Evolutionary conservation across 2,797 vertebrate genomes (phyloP), one percentile per base, ranked within the genome.

Genomic region (Phataginus tricuspis): DNA sequence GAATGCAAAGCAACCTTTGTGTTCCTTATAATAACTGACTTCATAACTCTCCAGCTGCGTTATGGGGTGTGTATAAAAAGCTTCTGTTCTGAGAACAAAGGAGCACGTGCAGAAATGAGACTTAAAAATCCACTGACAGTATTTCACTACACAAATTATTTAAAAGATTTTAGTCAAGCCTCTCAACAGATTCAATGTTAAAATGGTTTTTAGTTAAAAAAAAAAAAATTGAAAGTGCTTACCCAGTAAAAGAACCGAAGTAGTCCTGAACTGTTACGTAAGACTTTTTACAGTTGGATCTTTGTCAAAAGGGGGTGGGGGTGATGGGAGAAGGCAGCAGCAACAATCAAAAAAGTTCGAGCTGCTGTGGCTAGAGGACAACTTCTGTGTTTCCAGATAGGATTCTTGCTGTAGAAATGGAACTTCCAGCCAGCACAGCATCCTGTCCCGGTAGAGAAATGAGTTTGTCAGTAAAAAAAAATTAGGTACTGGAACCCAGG

Each of bases 41-140:
- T 98, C 96, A 97, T 97, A 97, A 98, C 97, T 98, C 97, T 98
- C 97, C 98, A 98, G 98, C 98, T 98, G 98, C 91, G 92, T 94
- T 98, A 98, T 90, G 96, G 97, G 95, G 94, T 98, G 84, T 96
- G 95, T 98, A 98, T 96, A 98, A 98, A 96, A 96, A 97, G 98
- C 98, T 98, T 98, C 98, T 98, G 97, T 98, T 97, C 96, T 95
- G 98, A 98, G 98, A 98, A 98, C 98, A 98, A 98, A 98, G 98
- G 98, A 98, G 96, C 98, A 98, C 98, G 98, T 98, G 98, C 98
- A 98, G 98, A 98, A 98, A 98, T 97, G 97, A 98, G 98, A 97
- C 97, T 95, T 72, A 95, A 97, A 98, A 93, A 96, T 96, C 88
- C 92, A 95, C 94, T 97, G 97, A 98, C 97, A 98, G 92, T 96